Conservation (phyloP, 1,140 invertebrate genomes). For the Limonius californicus region DNA sequence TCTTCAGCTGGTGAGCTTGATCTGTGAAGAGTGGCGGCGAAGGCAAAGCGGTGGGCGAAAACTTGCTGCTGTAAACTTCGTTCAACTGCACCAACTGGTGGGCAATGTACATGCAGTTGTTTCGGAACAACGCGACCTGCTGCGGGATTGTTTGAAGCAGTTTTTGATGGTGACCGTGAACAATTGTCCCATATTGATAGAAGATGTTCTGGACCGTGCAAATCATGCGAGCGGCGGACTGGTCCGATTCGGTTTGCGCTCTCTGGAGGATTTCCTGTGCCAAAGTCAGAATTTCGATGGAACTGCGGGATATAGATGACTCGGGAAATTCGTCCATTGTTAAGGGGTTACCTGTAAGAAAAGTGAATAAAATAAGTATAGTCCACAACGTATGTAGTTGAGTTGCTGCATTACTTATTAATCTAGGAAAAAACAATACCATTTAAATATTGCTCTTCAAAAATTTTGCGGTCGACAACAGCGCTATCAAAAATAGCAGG, state of each 20-base stretch:
- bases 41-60: background rate
- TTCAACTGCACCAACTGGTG: conserved; percentile 66
- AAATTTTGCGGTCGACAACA: no score
- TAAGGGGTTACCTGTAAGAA: no score
- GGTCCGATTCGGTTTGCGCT: conserved; percentile 57
- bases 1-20: conserved; percentile 45
- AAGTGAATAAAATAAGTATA: no score
- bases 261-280: conserved; percentile 70
- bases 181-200: conserved; percentile 71
- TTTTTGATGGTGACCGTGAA: conserved; percentile 74
- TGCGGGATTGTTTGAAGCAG: conserved; percentile 78
- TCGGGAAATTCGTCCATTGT: conserved; percentile 34
- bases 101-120: conserved; percentile 87
- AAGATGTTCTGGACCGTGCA: conserved; percentile 70
- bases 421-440: no score
- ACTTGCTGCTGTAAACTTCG: conserved; percentile 11
- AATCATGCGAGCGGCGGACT: conserved; percentile 63
- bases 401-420: no score
- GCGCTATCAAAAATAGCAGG: no score
- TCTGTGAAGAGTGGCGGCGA: conserved; percentile 20
- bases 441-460: no score
- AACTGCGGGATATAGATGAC: conserved; percentile 60
- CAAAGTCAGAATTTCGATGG: conserved; percentile 62
- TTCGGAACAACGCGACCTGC: conserved; percentile 85
- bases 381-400: no score